Base-by-base conservation (phyloP, 2,888 invertebrate genomes). In the Venusia cambrica region DNA sequence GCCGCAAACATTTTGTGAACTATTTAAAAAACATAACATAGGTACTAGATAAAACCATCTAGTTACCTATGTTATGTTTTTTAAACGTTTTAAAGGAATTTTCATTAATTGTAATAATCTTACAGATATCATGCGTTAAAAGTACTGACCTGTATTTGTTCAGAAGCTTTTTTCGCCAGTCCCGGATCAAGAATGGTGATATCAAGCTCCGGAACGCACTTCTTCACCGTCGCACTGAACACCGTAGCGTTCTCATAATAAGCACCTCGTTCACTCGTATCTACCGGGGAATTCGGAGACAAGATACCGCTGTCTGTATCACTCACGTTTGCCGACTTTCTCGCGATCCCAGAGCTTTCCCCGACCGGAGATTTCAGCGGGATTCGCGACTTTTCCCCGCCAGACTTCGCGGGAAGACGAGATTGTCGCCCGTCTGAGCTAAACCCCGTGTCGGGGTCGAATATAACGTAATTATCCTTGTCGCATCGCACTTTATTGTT, bases 221-320 rank as follows among this genome's bases (percentile, higher is more conserved):
- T 83, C 41, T 66, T 79, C 10, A 68, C 76, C 5, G 66, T 67
- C 38, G 73, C 75, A 62, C 79, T 74, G 46, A 87, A 84, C 5
- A 71, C 74, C 1, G 74, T 68, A 3, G 83, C 85, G 26, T 87
- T 87, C 11, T 69, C 85, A 47, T 85, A 87, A 52, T 79, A 71
- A 2, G 66, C 57, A 5, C 73, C 63, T 21, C 65, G 74, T 38
- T 84, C 81, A 61, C 78, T 81, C 1, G 70, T 66, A 37, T 90
- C 90, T 31, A 89, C 85, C 0, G 90, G 90, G 10, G 91, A 90
- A 50, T 89, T 90, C 0, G 90, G 90, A 49, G 90, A 90, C 22
- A 91, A 65, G 54, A 91, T 90, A 2, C 91, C 91, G 63, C 91
- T 91, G 59, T 91, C 91, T 5, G 90, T 89, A 72, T 91, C 91